Evolutionary conservation across 1,140 invertebrate species (phyloP).

Genomic region (Drosophila tani): DNA sequence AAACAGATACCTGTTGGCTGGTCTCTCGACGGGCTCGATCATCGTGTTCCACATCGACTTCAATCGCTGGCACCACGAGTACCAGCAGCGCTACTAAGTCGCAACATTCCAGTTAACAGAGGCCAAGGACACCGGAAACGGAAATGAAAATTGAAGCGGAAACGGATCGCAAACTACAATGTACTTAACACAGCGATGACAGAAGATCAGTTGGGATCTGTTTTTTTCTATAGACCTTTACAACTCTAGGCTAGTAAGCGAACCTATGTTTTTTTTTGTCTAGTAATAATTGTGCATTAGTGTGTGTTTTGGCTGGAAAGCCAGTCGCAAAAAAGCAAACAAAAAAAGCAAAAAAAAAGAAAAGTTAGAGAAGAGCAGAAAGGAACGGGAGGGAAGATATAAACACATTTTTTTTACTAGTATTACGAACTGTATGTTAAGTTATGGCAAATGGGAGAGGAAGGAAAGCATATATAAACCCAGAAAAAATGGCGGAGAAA

Average conservation of each 20-base stretch:
- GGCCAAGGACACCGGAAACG: conserved; percentile 23
- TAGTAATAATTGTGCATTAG: conserved; percentile 61
- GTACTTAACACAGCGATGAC: conserved; percentile 43
- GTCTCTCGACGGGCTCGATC: conserved; percentile 97
- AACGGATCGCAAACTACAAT: conserved; percentile 29
- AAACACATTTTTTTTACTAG: conserved; percentile 72
- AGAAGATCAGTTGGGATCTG: conserved; percentile 10
- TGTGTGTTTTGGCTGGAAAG: conserved; percentile 41
- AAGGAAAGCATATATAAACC: neutral
- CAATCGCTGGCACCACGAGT: conserved; percentile 99
- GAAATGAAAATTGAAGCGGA: neutral
- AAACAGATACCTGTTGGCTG: conserved; percentile 96
- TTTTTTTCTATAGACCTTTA: conserved; percentile 73
- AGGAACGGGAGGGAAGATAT: conserved; percentile 45
- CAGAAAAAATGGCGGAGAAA: neutral
- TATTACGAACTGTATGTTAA: conserved; percentile 61
- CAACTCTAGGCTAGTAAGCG: conserved; percentile 74
- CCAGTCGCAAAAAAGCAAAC: conserved; percentile 32
- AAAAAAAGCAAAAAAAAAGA: conserved; percentile 6
- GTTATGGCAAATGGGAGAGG: conserved; percentile 51
- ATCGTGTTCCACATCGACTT: conserved; percentile 99
- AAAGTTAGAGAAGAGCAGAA: conserved; percentile 20
- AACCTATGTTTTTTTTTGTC: conserved; percentile 63
- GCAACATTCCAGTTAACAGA: conserved; percentile 31
- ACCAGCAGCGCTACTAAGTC: conserved; percentile 94